Percentiles rank a stretch among this genome's conserved stretches.
These are phyloP conservation scores for Keiferia lycopersicella DNA, from an alignment of 2,888 invertebrate species.

Conservation along the genomic window DNA sequence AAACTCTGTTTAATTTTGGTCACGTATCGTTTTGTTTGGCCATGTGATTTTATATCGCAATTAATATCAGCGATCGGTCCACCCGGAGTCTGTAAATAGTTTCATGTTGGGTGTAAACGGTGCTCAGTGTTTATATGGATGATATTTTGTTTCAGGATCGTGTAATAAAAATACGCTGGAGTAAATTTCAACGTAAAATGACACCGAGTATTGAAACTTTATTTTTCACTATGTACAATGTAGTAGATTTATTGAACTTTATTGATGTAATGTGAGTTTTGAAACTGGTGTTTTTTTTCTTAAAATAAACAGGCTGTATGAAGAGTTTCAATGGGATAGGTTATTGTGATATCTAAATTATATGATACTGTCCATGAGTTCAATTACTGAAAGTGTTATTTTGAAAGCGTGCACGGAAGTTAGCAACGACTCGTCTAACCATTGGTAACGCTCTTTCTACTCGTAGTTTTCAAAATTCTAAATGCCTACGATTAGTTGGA, in stretches of 20 bases:
- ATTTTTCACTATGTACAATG: not conserved
- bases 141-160: not conserved
- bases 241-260: not conserved
- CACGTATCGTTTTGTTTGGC: slow-evolving; percentile 1
- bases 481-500: too few species aligned
- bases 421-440: too few species aligned
- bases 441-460: too few species aligned
- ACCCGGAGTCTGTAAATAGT: slow-evolving; percentile 11
- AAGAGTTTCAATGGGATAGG: not conserved
- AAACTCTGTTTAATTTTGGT: not conserved
- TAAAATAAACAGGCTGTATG: too few species aligned
- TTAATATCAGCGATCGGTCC: not conserved
- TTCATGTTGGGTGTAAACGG: slow-evolving; percentile 12
- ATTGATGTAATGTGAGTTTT: not conserved
- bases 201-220: not conserved
- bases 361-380: too few species aligned
- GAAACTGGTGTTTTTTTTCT: too few species aligned
- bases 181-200: not conserved
- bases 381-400: too few species aligned
- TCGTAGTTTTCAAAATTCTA: too few species aligned
- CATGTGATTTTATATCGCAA: slow-evolving; percentile 1
- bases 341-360: too few species aligned
- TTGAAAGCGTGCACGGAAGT: too few species aligned
- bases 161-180: not conserved
- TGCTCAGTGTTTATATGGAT: not conserved